Percentiles rank a stretch among this genome's conserved stretches.
These are phyloP conservation scores for Mesoclemmys tuberculata DNA, from an alignment of 2,113 vertebrate species.

Conservation along the genomic window DNA sequence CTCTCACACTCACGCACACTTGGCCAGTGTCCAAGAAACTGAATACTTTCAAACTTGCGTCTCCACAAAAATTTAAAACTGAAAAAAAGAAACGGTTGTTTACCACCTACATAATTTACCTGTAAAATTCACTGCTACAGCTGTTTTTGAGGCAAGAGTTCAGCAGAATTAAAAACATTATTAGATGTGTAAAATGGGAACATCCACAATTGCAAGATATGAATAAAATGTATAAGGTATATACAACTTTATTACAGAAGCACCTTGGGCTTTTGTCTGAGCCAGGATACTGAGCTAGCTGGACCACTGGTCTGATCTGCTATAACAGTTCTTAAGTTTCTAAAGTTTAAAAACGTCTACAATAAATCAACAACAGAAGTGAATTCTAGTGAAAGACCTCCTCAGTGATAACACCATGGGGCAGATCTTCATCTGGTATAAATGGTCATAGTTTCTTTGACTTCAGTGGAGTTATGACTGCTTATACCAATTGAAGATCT, in stretches of 20 bases:
- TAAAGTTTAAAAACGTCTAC: not conserved
- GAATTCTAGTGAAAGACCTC: not conserved
- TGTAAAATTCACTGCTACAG: not conserved
- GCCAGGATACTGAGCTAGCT: not conserved
- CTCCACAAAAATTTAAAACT: not conserved
- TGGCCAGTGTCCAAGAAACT: not conserved
- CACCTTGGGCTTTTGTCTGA: not conserved
- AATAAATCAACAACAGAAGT: not conserved
- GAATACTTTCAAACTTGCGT: not conserved
- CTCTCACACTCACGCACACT: too few species aligned
- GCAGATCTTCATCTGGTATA: not conserved
- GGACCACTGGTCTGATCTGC: not conserved
- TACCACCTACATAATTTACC: not conserved
- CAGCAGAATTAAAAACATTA: not conserved
- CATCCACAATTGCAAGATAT: not conserved
- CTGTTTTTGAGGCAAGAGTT: not conserved
- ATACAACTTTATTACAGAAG: not conserved
- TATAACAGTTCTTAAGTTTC: not conserved
- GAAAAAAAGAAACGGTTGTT: not conserved
- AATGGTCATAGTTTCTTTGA: not conserved
- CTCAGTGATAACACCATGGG: not conserved
- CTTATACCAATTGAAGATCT: too few species aligned
- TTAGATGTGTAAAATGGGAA: not conserved
- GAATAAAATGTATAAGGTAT: not conserved
- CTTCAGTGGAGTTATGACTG: not conserved